These are phyloP conservation scores for Charadrius vociferus DNA, from an alignment of 2,113 vertebrate genomes.

Conservation along the genomic window DNA sequence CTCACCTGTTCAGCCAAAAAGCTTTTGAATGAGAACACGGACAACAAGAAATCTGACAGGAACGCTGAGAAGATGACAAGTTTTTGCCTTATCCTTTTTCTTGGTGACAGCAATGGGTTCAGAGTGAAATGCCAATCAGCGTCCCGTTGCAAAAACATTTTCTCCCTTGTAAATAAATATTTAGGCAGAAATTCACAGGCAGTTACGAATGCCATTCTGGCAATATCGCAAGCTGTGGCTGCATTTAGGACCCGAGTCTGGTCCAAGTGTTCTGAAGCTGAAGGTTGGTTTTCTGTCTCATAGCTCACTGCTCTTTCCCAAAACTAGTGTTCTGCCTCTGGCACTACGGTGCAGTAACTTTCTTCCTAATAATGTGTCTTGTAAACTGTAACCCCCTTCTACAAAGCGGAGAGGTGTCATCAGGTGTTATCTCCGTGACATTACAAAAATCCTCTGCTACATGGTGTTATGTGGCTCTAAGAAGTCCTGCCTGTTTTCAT, in stretches of 20 bases:
- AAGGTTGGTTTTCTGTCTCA: background rate
- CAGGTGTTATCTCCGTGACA: no score
- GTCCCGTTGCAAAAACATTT: background rate
- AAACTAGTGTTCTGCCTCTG: background rate
- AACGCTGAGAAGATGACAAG: background rate
- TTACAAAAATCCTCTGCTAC: background rate
- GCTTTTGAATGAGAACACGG: background rate
- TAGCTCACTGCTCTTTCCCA: background rate
- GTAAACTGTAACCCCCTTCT: background rate
- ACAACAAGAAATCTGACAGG: background rate
- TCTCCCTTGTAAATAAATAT: background rate
- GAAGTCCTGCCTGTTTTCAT: background rate
- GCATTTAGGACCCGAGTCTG: background rate
- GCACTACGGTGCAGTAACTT: background rate
- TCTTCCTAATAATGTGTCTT: background rate
- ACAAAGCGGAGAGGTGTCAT: background rate
- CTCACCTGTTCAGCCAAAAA: background rate
- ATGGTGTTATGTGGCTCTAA: fast-evolving
- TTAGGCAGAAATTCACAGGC: conserved; percentile 2
- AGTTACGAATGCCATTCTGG: background rate
- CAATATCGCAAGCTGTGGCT: background rate
- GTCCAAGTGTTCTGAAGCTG: background rate
- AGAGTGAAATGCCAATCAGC: background rate
- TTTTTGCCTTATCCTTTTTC: background rate
- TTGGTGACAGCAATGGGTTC: background rate